These are phyloP conservation scores for Chionis minor DNA, from an alignment of 2,113 vertebrate genomes.

Conservation along the genomic window DNA sequence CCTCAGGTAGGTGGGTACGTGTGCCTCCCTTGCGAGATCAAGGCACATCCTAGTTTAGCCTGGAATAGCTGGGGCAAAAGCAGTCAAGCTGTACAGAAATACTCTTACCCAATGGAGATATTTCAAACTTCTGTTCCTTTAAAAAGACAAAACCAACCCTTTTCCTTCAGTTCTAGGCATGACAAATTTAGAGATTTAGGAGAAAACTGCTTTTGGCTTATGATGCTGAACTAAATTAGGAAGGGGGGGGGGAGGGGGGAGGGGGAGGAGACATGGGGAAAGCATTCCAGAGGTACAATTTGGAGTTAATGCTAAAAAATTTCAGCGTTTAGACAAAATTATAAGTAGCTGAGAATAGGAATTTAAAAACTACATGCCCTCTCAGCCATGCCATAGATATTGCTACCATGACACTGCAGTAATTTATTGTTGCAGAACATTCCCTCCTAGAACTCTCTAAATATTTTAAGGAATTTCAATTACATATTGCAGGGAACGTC, in stretches of 20 bases:
- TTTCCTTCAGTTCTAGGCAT: background rate
- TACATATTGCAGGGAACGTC: background rate
- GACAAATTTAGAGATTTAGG: background rate
- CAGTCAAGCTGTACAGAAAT: background rate
- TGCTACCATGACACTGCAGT: background rate
- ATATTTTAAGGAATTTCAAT: constrained; percentile 62
- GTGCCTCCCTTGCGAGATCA: background rate
- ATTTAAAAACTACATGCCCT: background rate
- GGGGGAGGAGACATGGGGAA: no score
- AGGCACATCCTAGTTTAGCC: background rate
- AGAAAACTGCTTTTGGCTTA: background rate
- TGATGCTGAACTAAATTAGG: background rate
- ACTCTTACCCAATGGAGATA: background rate
- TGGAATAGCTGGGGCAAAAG: background rate
- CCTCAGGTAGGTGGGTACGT: background rate
- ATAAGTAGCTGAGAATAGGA: background rate
- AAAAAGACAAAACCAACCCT: background rate
- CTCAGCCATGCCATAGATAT: background rate
- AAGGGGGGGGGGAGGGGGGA: rapidly evolving
- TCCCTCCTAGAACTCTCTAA: constrained; percentile 44
- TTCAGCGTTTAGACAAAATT: background rate
- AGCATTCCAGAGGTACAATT: background rate
- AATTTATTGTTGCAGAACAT: constrained; percentile 52
- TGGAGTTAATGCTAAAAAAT: background rate
- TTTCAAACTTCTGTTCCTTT: background rate